These are phyloP conservation scores for Nomia melanderi DNA, from an alignment of 1,140 invertebrate species.

Conservation along the genomic window DNA sequence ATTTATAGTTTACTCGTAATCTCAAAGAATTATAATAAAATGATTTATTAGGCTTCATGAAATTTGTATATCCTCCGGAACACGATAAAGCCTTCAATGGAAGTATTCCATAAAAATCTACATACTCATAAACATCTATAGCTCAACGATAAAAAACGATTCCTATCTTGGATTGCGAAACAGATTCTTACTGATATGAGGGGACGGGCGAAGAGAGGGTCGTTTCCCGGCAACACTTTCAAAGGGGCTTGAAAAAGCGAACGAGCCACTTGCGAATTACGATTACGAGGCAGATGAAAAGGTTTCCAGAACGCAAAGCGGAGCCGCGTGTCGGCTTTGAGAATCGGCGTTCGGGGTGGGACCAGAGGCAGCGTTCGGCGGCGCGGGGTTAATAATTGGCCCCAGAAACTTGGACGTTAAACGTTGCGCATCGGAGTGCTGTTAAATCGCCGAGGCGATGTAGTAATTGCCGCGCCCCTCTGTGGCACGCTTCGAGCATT, in stretches of 20 bases:
- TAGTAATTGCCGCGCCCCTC: conserved; percentile 16
- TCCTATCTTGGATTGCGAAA: too few relatives aligned
- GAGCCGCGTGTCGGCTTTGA: conserved; percentile 23
- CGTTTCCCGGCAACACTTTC: neutral
- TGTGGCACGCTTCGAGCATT: neutral
- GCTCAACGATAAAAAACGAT: too few relatives aligned
- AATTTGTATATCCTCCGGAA: too few relatives aligned
- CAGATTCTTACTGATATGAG: neutral
- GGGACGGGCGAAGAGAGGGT: too few relatives aligned
- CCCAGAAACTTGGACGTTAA: conserved; percentile 54
- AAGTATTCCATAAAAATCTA: too few relatives aligned
- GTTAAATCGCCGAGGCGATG: conserved; percentile 45
- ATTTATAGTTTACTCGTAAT: too few relatives aligned
- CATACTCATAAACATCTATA: too few relatives aligned
- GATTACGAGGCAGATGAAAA: conserved; percentile 27
- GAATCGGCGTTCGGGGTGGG: conserved; percentile 40
- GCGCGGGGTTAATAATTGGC: conserved; percentile 45
- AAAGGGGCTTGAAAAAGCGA: neutral
- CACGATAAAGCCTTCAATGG: too few relatives aligned
- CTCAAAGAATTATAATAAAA: too few relatives aligned
- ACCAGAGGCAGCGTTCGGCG: neutral
- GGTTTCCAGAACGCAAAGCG: conserved; percentile 17
- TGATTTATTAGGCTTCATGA: too few relatives aligned
- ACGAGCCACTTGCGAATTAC: conserved; percentile 32
- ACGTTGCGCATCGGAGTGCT: conserved; percentile 44